Evolutionary conservation across 1,140 invertebrate species (phyloP), one percentile per base, ranked within the genome.

Genomic region (Trinorchestia longiramus): DNA sequence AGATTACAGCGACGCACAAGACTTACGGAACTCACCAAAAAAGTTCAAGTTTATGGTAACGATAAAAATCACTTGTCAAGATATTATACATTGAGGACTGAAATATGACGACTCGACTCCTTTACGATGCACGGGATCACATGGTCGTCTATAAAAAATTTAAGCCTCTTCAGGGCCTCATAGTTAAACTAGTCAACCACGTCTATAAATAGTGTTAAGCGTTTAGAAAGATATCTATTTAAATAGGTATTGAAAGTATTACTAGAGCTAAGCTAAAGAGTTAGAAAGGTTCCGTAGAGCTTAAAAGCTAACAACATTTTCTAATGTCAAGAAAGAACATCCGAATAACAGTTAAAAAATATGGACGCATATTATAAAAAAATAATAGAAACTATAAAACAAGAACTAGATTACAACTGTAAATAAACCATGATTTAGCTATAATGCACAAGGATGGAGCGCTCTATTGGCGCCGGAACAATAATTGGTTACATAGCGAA

Each of bases 161-260:
- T 94, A 94, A 43, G 92, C 92, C 92, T 47, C 44, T n/a, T 44
- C 41, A 94, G 44, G 92, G 92, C 92, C 3, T 94, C 43, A 94
- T 40, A 94, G 36, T 45, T 44, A 45, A 94, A 94, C 92, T 94
- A 94, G 92, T 94, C 92, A 94, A 94, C 92, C 92, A 94, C 92
- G 92, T 94, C 92, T 94, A 94, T 94, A 94, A 94, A 94, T 94
- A 94, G 92, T 94, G 43, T 94, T 94, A 94, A 94, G 92, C 92
- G 92, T 94, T 94, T 94, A 94, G 92, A 94, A 94, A 94, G 92
- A 94, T 94, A 94, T 94, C 92, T 94, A 94, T 94, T 94, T 94
- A 94, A 94, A 94, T 94, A 94, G 92, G 44, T 94, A 43, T 43
- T 94, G 44, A 94, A 94, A 94, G 40, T 91, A 91, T 42, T 44